Percentiles rank a stretch among this genome's conserved stretches.
phyloP scores from a whole-genome alignment of 2,888 invertebrate genomes.

The Rotaria socialis region DNA sequence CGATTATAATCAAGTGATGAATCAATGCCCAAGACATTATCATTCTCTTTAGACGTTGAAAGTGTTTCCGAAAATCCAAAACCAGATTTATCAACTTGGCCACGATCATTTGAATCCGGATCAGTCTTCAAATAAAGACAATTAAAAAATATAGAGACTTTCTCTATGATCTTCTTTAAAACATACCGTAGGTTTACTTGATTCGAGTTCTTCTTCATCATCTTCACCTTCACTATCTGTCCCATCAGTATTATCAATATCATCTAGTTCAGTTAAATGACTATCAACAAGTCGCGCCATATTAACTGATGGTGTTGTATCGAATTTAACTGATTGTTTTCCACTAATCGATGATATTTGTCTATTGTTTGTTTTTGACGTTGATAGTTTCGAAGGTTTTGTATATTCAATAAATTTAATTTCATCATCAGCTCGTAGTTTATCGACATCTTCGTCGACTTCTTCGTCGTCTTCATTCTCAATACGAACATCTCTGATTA shows the following conservation, averaged over 20 bases:
- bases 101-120: neutral
- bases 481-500: neutral
- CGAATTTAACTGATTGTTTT: neutral
- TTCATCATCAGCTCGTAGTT: neutral
- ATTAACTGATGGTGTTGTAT: neutral
- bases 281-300: neutral
- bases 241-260: neutral
- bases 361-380: neutral
- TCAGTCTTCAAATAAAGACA: neutral
- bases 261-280: neutral
- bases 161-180: no score
- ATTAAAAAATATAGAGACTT: no score
- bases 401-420: neutral
- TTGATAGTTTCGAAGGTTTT: neutral
- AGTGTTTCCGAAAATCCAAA: neutral
- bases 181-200: neutral
- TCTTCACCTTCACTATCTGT: neutral
- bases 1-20: neutral
- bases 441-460: neutral
- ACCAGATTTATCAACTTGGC: neutral
- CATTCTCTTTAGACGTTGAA: neutral
- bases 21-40: neutral
- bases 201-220: neutral
- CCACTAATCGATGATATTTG: conserved; percentile 13
- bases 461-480: neutral